phyloP scores from a whole-genome alignment of 2,797 vertebrate genomes.

The Sebastes dallii region DNA sequence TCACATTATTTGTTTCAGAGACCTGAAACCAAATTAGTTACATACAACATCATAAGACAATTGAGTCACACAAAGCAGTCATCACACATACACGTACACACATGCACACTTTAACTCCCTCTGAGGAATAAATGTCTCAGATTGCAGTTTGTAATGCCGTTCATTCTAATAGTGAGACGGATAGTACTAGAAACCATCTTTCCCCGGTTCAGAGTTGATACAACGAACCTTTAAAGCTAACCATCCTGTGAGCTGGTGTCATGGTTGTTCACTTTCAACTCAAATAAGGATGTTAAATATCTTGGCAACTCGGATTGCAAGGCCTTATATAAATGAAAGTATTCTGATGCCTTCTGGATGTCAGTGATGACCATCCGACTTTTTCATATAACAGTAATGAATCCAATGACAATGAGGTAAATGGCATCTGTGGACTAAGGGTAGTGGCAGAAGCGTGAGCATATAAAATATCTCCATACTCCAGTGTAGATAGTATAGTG shows the following conservation, averaged over 20 bases:
- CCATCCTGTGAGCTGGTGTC: neutral
- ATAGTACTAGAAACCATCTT: neutral
- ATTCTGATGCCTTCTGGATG: neutral
- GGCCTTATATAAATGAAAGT: neutral
- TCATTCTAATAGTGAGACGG: neutral
- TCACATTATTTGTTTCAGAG: neutral
- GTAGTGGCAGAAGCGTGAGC: neutral
- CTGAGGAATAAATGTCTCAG: neutral
- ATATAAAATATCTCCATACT: neutral
- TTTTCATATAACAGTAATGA: neutral
- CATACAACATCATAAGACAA: neutral
- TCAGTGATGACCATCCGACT: neutral
- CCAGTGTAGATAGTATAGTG: neutral
- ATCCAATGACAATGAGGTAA: neutral
- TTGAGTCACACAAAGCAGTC: neutral
- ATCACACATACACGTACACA: neutral
- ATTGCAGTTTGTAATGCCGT: neutral
- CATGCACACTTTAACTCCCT: neutral
- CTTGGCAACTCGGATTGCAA: neutral
- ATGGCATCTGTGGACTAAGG: neutral
- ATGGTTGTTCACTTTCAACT: neutral
- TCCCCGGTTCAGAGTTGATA: neutral
- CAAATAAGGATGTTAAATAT: neutral
- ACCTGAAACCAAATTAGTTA: neutral
- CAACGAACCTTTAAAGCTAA: neutral